Percentiles rank a stretch among this genome's conserved stretches.
phyloP scores from a whole-genome alignment of 2,888 invertebrate genomes.

The Chloroclystis v-ata region DNA sequence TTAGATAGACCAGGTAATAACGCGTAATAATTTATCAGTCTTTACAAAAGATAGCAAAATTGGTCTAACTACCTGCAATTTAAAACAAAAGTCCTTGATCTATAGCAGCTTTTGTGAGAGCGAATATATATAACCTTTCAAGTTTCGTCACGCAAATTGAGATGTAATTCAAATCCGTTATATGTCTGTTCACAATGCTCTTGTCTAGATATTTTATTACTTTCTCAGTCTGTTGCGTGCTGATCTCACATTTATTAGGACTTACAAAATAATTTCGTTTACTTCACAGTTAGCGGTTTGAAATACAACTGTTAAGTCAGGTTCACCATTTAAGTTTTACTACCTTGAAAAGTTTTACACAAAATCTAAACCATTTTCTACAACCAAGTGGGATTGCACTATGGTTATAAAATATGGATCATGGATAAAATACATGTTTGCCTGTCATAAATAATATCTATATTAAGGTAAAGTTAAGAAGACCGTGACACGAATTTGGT shows the following conservation, averaged over 20 bases:
- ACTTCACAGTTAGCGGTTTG: background rate
- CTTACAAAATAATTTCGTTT: constrained; percentile 12
- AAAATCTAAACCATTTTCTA: no score
- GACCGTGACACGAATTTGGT: no score
- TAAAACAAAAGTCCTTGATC: constrained; percentile 49
- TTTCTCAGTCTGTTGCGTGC: constrained; percentile 18
- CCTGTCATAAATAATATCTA: no score
- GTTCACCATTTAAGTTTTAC: no score
- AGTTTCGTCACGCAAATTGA: constrained; percentile 27
- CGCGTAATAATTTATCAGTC: no score
- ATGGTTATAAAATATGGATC: no score
- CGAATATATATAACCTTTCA: constrained; percentile 34
- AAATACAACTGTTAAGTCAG: background rate
- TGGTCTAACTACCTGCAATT: constrained; percentile 11
- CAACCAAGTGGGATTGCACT: no score
- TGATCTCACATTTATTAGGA: constrained; percentile 16
- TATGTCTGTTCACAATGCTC: constrained; percentile 22
- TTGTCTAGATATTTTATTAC: constrained; percentile 21
- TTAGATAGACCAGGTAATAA: no score
- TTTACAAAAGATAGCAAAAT: background rate
- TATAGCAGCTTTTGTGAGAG: constrained; percentile 37
- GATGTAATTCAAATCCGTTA: constrained; percentile 33
- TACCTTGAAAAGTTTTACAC: no score
- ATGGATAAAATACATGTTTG: no score
- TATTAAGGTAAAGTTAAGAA: no score